Conservation (phyloP, 2,888 invertebrate species). For the Erebia palarica region DNA sequence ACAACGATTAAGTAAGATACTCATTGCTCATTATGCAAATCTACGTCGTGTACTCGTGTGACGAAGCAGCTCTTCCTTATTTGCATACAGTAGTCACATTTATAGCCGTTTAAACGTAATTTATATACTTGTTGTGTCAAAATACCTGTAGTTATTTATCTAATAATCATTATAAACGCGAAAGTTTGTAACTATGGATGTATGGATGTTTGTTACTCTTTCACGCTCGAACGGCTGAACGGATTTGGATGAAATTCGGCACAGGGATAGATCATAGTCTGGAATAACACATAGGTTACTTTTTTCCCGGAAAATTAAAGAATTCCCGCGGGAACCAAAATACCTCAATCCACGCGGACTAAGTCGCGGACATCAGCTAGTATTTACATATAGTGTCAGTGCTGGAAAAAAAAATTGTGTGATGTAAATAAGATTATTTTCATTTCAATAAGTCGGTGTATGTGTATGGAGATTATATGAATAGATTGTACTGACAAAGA, state of each 20-base stretch:
- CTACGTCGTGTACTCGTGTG: conserved; percentile 45
- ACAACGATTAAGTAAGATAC: conserved; percentile 42
- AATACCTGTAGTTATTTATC: background rate
- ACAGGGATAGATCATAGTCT: too few relatives aligned
- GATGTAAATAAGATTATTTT: background rate
- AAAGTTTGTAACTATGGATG: too few relatives aligned
- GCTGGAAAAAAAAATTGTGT: background rate
- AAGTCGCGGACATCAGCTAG: too few relatives aligned
- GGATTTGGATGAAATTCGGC: too few relatives aligned
- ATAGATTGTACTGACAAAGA: conserved; percentile 12
- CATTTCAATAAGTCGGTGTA: background rate
- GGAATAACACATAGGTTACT: too few relatives aligned
- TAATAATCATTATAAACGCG: too few relatives aligned
- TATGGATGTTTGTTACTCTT: too few relatives aligned
- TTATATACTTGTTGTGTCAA: conserved; percentile 5
- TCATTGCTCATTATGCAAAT: conserved; percentile 56
- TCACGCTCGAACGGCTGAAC: too few relatives aligned
- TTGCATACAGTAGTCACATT: conserved; percentile 57
- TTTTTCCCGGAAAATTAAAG: too few relatives aligned
- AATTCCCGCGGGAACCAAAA: too few relatives aligned
- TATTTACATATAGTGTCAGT: background rate
- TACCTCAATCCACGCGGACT: too few relatives aligned
- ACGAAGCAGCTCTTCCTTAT: conserved; percentile 56
- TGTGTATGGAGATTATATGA: conserved; percentile 10
- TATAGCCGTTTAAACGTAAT: conserved; percentile 47